Evolutionary conservation across 1,140 invertebrate species (phyloP).

Genomic region (Aphelinus atriplicis): DNA sequence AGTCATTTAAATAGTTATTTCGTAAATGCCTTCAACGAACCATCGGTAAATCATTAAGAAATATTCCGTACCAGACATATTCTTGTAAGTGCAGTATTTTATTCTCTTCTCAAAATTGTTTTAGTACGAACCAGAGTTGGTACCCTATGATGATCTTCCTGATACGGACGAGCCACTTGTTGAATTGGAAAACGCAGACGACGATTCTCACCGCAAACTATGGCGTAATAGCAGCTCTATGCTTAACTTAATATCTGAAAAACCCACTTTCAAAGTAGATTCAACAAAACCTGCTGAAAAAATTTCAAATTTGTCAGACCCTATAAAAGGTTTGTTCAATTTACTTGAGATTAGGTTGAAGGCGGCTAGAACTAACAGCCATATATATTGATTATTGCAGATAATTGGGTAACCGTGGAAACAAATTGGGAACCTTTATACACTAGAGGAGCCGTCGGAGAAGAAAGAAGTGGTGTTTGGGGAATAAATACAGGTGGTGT

Average conservation of each 20-base stretch:
- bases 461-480: conserved; percentile 62
- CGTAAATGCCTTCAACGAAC: conserved; percentile 54
- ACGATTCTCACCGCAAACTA: conserved; percentile 51
- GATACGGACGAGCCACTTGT: conserved; percentile 61
- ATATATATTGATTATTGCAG: conserved; percentile 42
- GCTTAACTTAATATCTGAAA: conserved; percentile 48
- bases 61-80: background rate
- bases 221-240: conserved; percentile 56
- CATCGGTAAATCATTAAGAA: conserved; percentile 43
- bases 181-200: conserved; percentile 58
- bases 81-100: background rate
- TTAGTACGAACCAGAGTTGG: conserved; percentile 55
- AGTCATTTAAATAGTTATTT: conserved; percentile 57
- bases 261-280: conserved; percentile 47
- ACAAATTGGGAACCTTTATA: conserved; percentile 66
- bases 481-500: conserved; percentile 62
- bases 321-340: conserved; percentile 51
- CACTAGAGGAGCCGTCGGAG: conserved; percentile 61
- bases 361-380: conserved; percentile 4
- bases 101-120: background rate
- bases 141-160: conserved; percentile 62
- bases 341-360: background rate
- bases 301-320: conserved; percentile 47
- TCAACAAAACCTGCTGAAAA: conserved; percentile 48
- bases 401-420: conserved; percentile 62